A percentile compares a stretch with the other conserved stretches of the same genome.
Conservation (phyloP, 2,113 vertebrate genomes). For the Syngnathus typhle region DNA sequence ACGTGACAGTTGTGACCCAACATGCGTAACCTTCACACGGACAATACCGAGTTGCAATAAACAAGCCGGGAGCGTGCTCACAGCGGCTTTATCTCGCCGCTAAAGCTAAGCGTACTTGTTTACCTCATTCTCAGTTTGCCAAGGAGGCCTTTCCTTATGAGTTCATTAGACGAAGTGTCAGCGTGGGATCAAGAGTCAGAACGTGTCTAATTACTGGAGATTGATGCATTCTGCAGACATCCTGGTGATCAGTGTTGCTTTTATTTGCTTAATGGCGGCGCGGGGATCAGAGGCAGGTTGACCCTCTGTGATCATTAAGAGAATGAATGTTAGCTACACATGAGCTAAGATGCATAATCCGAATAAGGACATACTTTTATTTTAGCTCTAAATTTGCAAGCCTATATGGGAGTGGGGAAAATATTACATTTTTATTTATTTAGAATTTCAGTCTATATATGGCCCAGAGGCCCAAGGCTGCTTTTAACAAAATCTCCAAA, state of each 20-base stretch:
- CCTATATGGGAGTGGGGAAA: neutral
- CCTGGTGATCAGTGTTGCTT: conserved; percentile 69
- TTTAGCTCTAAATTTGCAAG: too few species aligned
- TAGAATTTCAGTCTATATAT: neutral
- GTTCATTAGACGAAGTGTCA: conserved; percentile 58
- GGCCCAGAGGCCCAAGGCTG: neutral
- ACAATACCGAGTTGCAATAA: conserved; percentile 21
- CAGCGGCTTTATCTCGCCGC: conserved; percentile 46
- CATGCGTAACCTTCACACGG: conserved; percentile 15
- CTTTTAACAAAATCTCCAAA: neutral
- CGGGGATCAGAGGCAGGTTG: conserved; percentile 60
- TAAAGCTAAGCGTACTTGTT: conserved; percentile 49
- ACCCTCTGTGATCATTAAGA: conserved; percentile 67
- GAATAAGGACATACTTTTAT: neutral
- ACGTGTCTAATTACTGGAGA: conserved; percentile 64
- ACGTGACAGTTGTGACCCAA: conserved; percentile 58
- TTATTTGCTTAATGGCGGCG: conserved; percentile 67
- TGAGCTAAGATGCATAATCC: neutral
- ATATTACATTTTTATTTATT: neutral
- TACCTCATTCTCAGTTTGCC: conserved; percentile 60
- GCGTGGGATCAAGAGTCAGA: conserved; percentile 46
- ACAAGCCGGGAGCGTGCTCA: conserved; percentile 26
- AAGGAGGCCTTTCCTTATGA: conserved; percentile 57
- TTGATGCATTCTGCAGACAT: conserved; percentile 63
- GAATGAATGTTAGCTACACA: conserved; percentile 53